phyloP scores from a whole-genome alignment of 2,888 invertebrate genomes.

The Rugalucina vietnamica region DNA sequence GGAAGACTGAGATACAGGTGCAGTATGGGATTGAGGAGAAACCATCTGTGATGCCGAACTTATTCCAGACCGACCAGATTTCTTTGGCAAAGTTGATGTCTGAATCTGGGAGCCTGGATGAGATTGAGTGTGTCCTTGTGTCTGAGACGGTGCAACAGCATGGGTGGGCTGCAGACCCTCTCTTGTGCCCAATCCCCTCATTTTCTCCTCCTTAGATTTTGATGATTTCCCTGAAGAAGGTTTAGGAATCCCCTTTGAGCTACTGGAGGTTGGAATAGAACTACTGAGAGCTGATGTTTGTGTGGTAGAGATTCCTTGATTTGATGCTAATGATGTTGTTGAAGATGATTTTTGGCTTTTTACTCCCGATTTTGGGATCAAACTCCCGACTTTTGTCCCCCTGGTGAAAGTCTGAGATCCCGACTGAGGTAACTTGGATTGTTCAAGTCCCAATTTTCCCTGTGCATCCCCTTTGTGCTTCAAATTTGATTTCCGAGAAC shows the following conservation, averaged over 20 bases:
- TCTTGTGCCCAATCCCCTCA: constrained; percentile 39
- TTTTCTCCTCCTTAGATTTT: constrained; percentile 74
- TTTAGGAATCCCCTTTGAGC: constrained; percentile 71
- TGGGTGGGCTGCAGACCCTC: constrained; percentile 26
- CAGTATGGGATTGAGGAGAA: constrained; percentile 36
- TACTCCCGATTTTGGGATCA: constrained; percentile 72
- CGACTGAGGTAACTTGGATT: constrained; percentile 52
- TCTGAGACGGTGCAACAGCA: constrained; percentile 27
- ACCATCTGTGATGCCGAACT: background rate
- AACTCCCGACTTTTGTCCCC: constrained; percentile 74
- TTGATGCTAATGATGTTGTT: constrained; percentile 58
- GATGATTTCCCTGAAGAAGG: constrained; percentile 64
- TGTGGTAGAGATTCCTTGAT: constrained; percentile 46
- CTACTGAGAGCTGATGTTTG: background rate
- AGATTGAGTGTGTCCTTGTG: constrained; percentile 35
- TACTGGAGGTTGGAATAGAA: constrained; percentile 61
- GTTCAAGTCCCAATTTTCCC: constrained; percentile 47
- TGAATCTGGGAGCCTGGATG: constrained; percentile 9
- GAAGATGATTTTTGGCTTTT: constrained; percentile 67
- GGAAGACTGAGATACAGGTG: constrained; percentile 45
- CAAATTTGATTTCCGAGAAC: constrained; percentile 57
- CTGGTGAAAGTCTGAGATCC: constrained; percentile 64
- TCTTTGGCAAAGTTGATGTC: constrained; percentile 10
- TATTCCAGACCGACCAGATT: background rate
- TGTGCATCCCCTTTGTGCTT: constrained; percentile 37